Conservation (phyloP, 2,888 invertebrate genomes). For the Chloroclystis v-ata region DNA sequence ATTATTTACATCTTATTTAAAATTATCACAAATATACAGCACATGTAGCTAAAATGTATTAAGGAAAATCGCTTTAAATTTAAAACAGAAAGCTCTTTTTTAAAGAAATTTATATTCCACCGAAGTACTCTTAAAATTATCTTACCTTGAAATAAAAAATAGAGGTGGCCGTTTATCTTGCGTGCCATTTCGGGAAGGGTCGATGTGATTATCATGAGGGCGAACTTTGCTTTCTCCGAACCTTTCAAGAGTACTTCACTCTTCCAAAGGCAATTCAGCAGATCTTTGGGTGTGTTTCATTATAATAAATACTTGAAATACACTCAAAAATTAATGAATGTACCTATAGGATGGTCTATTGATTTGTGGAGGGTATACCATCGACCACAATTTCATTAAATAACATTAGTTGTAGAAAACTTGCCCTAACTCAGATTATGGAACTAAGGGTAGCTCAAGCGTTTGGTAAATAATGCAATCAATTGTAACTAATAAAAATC, state of each 20-base stretch:
- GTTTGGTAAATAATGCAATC: too few relatives aligned
- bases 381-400: too few relatives aligned
- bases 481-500: too few relatives aligned
- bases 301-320: constrained; percentile 57
- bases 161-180: constrained; percentile 65
- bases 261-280: constrained; percentile 64
- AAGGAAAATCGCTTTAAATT: too few relatives aligned
- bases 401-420: too few relatives aligned
- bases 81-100: not conserved
- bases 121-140: constrained; percentile 18
- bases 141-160: constrained; percentile 44
- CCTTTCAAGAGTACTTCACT: constrained; percentile 58
- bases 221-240: constrained; percentile 56
- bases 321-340: constrained; percentile 20
- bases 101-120: not conserved
- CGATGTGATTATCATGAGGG: constrained; percentile 63
- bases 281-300: constrained; percentile 62
- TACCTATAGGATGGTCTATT: not conserved
- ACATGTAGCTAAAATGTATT: too few relatives aligned
- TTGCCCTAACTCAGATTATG: too few relatives aligned
- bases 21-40: too few relatives aligned
- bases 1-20: too few relatives aligned
- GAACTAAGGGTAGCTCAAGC: too few relatives aligned
- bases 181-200: constrained; percentile 61
- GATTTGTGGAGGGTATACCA: not conserved